Evolutionary conservation across 92 coral and sea anemone species (phyloP).

Genomic region (Siderastrea radians): DNA sequence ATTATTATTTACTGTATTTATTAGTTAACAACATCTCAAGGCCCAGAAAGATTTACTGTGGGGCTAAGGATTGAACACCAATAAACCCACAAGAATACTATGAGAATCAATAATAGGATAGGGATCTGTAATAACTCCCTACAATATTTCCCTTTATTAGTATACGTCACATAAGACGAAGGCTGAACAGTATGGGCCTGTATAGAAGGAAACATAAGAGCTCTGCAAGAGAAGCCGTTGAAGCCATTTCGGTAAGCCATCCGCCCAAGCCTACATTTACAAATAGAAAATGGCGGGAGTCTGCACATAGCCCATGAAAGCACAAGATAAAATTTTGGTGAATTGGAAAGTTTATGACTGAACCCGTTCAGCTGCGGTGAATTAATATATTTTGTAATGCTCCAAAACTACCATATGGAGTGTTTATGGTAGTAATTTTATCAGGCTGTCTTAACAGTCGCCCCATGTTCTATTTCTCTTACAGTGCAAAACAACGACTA

Average conservation of each 20-base stretch:
- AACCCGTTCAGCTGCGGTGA: background rate
- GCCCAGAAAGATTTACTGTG: too few species aligned
- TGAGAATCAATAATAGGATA: background rate
- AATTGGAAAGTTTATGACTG: background rate
- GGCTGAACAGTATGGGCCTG: conserved; percentile 43
- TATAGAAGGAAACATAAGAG: conserved; percentile 48
- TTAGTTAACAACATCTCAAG: too few species aligned
- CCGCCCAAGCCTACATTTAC: background rate
- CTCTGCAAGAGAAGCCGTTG: conserved; percentile 37
- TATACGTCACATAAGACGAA: conserved; percentile 32
- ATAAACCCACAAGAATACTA: too few species aligned
- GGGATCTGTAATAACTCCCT: background rate
- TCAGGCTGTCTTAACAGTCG: background rate
- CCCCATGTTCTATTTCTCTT: background rate
- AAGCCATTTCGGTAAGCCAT: conserved; percentile 57
- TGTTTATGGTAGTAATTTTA: background rate
- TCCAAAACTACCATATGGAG: too few species aligned
- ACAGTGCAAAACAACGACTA: background rate
- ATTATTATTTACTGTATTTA: too few species aligned
- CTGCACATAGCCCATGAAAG: background rate
- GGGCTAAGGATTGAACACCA: too few species aligned
- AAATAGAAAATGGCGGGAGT: background rate
- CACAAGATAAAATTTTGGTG: background rate
- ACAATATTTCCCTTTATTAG: background rate
- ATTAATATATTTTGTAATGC: background rate